Percentiles rank a stretch among this genome's conserved stretches.
These are phyloP conservation scores for Gadus chalcogrammus DNA, from an alignment of 2,113 vertebrate species.

Conservation along the genomic window DNA sequence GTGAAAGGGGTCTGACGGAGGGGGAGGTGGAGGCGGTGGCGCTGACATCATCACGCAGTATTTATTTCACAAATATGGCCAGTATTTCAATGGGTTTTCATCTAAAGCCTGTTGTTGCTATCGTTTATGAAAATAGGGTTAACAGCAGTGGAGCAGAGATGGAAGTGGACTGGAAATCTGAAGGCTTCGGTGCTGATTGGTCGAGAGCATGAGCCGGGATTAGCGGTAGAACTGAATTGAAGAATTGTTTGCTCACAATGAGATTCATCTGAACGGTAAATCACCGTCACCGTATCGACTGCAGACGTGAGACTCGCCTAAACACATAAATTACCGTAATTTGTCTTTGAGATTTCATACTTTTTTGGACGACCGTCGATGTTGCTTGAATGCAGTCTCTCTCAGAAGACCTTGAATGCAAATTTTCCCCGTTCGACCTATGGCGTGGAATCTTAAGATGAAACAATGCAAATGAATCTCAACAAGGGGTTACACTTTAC, in stretches of 20 bases:
- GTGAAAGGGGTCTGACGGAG: slow-evolving; percentile 56
- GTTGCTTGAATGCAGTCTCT: not conserved
- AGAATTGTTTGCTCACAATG: slow-evolving; percentile 57
- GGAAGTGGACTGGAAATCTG: slow-evolving; percentile 48
- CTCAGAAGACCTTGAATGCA: not conserved
- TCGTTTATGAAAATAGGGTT: slow-evolving; percentile 49
- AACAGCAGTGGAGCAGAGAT: slow-evolving; percentile 46
- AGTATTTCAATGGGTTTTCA: slow-evolving; percentile 57
- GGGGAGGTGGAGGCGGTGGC: slow-evolving; percentile 76
- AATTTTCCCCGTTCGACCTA: no score
- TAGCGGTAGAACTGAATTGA: slow-evolving; percentile 64
- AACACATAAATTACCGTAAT: slow-evolving; percentile 41
- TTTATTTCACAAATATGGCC: slow-evolving; percentile 60
- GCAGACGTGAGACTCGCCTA: slow-evolving; percentile 54
- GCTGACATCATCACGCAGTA: slow-evolving; percentile 76
- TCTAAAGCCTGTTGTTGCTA: slow-evolving; percentile 53
- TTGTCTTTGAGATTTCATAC: slow-evolving; percentile 26
- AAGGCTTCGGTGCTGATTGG: slow-evolving; percentile 45
- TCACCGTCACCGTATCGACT: slow-evolving; percentile 39
- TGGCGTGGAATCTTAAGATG: slow-evolving; percentile 7
- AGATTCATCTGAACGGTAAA: slow-evolving; percentile 56
- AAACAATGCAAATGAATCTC: slow-evolving; percentile 50
- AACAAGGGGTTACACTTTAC: slow-evolving; percentile 57
- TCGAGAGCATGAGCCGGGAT: slow-evolving; percentile 61
- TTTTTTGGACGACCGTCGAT: not conserved